These are phyloP conservation scores for Notamacropus eugenii DNA, from an alignment of 2,797 vertebrate species.

Conservation along the genomic window DNA sequence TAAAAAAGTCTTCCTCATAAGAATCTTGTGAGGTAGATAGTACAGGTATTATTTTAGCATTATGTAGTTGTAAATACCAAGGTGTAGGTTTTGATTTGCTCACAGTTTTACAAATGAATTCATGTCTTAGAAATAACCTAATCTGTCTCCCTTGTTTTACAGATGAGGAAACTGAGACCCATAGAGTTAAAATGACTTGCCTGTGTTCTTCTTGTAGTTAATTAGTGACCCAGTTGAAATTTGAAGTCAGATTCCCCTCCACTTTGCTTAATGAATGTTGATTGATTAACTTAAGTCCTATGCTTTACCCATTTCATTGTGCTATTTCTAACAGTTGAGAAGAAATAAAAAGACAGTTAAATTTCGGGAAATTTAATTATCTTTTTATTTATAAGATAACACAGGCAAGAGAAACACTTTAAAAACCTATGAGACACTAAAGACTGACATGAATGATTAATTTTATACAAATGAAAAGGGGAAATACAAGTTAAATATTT, in stretches of 20 bases:
- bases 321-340: not conserved
- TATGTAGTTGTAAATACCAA: not conserved
- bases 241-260: not conserved
- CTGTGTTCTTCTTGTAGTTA: not conserved
- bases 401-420: not conserved
- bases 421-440: not conserved
- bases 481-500: not conserved
- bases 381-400: too few relatives aligned
- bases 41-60: not conserved
- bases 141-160: not conserved
- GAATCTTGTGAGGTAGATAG: not conserved
- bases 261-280: not conserved
- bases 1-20: not conserved
- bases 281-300: not conserved
- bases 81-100: not conserved
- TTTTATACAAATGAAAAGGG: not conserved
- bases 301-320: not conserved
- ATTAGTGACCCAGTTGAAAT: not conserved
- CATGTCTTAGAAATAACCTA: not conserved
- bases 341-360: not conserved
- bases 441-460: not conserved
- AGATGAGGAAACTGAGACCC: not conserved
- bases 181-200: not conserved
- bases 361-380: not conserved
- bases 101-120: too few relatives aligned